Evolutionary conservation across 1,140 invertebrate genomes (phyloP).

Genomic region (Saccostrea glomerata): DNA sequence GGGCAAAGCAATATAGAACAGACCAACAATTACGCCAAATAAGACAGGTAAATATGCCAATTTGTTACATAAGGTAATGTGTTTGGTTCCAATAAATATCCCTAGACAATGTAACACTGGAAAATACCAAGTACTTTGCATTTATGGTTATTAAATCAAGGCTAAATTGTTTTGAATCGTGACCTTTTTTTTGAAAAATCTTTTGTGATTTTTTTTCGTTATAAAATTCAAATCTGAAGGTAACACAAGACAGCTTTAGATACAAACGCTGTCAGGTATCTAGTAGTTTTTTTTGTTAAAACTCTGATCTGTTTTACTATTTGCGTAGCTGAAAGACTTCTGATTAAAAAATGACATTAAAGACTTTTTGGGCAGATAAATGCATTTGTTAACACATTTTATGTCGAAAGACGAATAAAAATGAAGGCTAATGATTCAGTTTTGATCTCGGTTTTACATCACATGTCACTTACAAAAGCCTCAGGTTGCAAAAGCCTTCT

Average conservation of each 20-base stretch:
- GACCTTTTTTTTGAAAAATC: too few species aligned
- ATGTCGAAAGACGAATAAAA: not conserved
- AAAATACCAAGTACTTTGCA: too few species aligned
- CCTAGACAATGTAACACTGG: too few species aligned
- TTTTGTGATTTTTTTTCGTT: too few species aligned
- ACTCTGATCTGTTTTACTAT: not conserved
- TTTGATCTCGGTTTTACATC: not conserved
- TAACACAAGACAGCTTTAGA: too few species aligned
- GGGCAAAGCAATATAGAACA: slow-evolving; percentile 59
- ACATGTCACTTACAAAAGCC: not conserved
- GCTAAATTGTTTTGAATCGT: too few species aligned
- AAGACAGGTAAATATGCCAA: slow-evolving; percentile 52
- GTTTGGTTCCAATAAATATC: too few species aligned
- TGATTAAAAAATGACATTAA: not conserved
- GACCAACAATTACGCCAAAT: slow-evolving; percentile 59
- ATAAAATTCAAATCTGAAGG: too few species aligned
- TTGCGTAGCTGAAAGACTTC: not conserved
- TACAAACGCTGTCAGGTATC: too few species aligned
- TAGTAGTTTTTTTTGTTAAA: too few species aligned
- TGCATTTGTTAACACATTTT: not conserved
- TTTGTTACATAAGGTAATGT: not conserved
- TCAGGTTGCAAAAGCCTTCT: too few species aligned
- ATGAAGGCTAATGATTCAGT: not conserved
- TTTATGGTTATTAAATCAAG: too few species aligned
- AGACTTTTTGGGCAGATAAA: not conserved